Evolutionary conservation across 2,797 vertebrate genomes (phyloP).

Genomic region (Sebastolobus altivelis): DNA sequence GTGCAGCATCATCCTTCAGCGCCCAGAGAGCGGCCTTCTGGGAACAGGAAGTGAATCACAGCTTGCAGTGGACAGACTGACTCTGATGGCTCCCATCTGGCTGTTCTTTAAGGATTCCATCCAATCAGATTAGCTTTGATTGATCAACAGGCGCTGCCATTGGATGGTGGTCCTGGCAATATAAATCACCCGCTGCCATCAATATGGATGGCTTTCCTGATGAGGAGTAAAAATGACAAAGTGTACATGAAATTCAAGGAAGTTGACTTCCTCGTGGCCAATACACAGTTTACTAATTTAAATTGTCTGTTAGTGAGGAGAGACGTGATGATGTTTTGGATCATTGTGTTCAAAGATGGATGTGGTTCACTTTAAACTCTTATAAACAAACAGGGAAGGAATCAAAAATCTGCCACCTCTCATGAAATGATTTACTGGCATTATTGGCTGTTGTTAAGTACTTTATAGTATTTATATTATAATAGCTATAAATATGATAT

Average conservation of each 20-base stretch:
- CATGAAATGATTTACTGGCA: neutral
- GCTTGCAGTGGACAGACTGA: slow-evolving; percentile 69
- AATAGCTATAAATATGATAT: neutral
- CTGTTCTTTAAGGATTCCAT: slow-evolving; percentile 80
- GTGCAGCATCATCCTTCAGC: slow-evolving; percentile 69
- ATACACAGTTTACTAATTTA: slow-evolving; percentile 41
- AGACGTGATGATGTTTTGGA: slow-evolving; percentile 28
- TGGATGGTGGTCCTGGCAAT: slow-evolving; percentile 71
- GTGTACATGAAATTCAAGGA: slow-evolving; percentile 45
- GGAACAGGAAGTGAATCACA: slow-evolving; percentile 83
- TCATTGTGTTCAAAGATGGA: slow-evolving; percentile 10
- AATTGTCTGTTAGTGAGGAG: slow-evolving; percentile 29
- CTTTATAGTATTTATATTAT: neutral
- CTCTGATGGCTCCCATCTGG: slow-evolving; percentile 83
- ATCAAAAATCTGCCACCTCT: neutral
- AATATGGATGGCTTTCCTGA: slow-evolving; percentile 57
- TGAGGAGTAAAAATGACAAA: slow-evolving; percentile 55
- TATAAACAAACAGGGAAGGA: slow-evolving; percentile 1
- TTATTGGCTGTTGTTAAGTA: neutral
- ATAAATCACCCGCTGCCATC: slow-evolving; percentile 69
- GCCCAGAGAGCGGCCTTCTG: slow-evolving; percentile 71
- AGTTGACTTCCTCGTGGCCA: slow-evolving; percentile 45
- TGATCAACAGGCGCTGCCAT: slow-evolving; percentile 80
- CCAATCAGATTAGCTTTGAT: slow-evolving; percentile 83
- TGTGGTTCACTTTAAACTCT: slow-evolving; percentile 7